phyloP scores from a whole-genome alignment of 1,140 invertebrate species.

The Drosophila trapezifrons region DNA sequence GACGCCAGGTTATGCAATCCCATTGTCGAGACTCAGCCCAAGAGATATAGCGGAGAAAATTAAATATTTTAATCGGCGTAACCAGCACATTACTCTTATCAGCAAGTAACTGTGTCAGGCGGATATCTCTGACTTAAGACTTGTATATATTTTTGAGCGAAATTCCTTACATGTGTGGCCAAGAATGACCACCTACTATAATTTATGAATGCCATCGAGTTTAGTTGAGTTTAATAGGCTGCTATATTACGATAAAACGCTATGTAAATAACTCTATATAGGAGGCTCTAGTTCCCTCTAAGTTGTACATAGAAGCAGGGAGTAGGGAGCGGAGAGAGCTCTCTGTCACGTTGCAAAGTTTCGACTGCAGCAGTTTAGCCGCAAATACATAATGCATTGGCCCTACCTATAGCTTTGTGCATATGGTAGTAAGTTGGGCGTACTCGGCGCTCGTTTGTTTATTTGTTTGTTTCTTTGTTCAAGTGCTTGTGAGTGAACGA shows the following conservation, averaged over 20 bases:
- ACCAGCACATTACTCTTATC: not conserved
- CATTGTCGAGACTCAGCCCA: not conserved
- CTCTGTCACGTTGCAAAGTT: constrained; percentile 50
- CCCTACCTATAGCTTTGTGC: constrained; percentile 15
- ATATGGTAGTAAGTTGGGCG: constrained; percentile 51
- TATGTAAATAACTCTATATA: constrained; percentile 50
- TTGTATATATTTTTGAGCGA: not conserved
- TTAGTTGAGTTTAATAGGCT: constrained; percentile 48
- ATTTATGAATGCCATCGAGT: constrained; percentile 47
- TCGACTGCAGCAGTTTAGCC: constrained; percentile 46
- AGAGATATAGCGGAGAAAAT: not conserved
- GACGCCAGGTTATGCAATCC: not conserved
- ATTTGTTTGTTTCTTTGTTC: constrained; percentile 71
- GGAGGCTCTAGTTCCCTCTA: constrained; percentile 43
- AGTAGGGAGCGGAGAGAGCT: constrained; percentile 20
- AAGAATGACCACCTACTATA: constrained; percentile 2
- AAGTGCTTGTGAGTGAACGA: constrained; percentile 60
- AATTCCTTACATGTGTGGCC: not conserved
- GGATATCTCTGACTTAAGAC: not conserved
- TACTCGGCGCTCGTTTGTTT: constrained; percentile 58
- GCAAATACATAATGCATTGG: constrained; percentile 21
- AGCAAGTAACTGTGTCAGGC: not conserved
- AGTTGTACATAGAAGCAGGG: constrained; percentile 46
- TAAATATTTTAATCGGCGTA: not conserved
- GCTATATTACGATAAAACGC: constrained; percentile 38